Conservation (phyloP, 2,888 invertebrate species). For the Coecobrya sp. region DNA sequence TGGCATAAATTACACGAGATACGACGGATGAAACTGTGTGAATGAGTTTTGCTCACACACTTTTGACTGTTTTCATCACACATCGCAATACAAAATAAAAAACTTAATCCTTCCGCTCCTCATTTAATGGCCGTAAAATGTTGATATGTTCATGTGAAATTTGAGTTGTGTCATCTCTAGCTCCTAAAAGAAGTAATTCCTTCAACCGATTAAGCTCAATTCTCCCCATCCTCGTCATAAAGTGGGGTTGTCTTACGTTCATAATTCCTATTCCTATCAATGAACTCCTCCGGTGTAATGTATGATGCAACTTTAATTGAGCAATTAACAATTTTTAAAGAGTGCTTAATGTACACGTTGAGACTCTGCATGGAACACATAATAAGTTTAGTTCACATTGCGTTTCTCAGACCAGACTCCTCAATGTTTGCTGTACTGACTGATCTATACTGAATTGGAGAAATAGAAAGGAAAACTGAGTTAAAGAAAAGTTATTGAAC, state of each 20-base stretch:
- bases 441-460: not conserved
- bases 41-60: not conserved
- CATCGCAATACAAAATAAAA: not conserved
- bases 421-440: not conserved
- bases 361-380: not conserved
- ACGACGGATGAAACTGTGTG: not conserved
- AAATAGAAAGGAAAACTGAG: too few relatives aligned
- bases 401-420: not conserved
- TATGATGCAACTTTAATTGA: not conserved
- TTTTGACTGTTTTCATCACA: not conserved
- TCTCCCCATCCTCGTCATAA: too few relatives aligned
- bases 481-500: not conserved
- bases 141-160: conserved; percentile 9
- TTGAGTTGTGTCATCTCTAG: not conserved
- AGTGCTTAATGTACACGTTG: not conserved
- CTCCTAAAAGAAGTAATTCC: too few relatives aligned
- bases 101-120: conserved; percentile 21
- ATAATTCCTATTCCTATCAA: not conserved
- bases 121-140: conserved; percentile 23
- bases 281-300: not conserved
- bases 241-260: not conserved
- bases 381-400: too few relatives aligned
- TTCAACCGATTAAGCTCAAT: not conserved
- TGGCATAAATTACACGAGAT: not conserved
- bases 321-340: not conserved